phyloP scores from a whole-genome alignment of 2,888 invertebrate genomes.

The Tinea trinotella region DNA sequence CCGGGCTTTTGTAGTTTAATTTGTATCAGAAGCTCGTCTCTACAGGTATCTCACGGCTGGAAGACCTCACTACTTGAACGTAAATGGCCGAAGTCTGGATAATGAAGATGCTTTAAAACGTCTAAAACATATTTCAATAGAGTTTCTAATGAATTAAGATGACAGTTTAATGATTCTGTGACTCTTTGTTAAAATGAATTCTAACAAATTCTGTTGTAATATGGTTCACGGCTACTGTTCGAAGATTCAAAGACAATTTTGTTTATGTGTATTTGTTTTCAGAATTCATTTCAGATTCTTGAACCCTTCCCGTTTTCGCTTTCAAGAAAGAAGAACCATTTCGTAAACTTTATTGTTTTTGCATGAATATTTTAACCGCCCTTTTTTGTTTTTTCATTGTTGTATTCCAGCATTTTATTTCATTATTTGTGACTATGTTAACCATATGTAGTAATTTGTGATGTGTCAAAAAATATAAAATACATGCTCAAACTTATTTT shows the following conservation, averaged over 20 bases:
- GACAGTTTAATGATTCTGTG: not conserved
- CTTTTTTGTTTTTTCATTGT: too few relatives aligned
- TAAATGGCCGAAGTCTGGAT: not conserved
- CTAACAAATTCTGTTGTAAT: not conserved
- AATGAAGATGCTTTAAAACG: not conserved
- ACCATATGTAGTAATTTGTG: too few relatives aligned
- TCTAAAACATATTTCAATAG: constrained; percentile 2
- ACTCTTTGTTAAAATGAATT: not conserved
- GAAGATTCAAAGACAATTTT: not conserved
- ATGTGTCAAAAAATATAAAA: too few relatives aligned
- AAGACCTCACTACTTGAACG: constrained; percentile 80
- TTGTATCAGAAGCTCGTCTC: constrained; percentile 98
- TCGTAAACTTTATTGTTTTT: too few relatives aligned
- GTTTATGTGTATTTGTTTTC: not conserved
- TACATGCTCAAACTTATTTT: too few relatives aligned
- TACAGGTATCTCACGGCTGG: constrained; percentile 99
- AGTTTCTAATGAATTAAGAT: not conserved
- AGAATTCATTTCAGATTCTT: too few relatives aligned
- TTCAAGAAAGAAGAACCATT: too few relatives aligned
- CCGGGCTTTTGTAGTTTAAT: constrained; percentile 99
- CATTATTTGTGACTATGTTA: too few relatives aligned
- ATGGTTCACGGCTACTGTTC: not conserved
- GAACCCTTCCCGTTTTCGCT: too few relatives aligned
- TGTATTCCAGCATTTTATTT: too few relatives aligned
- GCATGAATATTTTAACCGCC: too few relatives aligned